phyloP scores from a whole-genome alignment of 2,888 invertebrate genomes.

The Tricholauxania praeusta region DNA sequence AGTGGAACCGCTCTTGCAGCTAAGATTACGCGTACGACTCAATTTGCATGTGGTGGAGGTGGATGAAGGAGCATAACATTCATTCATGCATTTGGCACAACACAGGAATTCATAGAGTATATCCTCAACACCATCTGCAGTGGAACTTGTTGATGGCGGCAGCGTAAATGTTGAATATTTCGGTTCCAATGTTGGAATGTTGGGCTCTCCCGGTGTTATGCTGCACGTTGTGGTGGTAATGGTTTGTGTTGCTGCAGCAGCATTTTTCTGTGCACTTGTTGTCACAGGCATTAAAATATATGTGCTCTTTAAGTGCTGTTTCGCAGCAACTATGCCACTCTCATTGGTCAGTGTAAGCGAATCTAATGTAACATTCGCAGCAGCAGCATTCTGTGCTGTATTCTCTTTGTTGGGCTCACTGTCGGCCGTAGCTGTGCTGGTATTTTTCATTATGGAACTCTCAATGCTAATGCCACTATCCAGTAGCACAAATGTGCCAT shows the following conservation, averaged over 20 bases:
- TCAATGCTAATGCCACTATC: conserved; percentile 67
- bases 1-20: neutral
- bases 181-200: conserved; percentile 60
- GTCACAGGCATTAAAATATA: conserved; percentile 64
- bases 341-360: conserved; percentile 17
- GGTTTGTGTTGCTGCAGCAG: conserved; percentile 3
- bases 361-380: conserved; percentile 34
- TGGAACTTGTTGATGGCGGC: conserved; percentile 31
- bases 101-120: conserved; percentile 67
- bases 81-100: conserved; percentile 68
- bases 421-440: conserved; percentile 1
- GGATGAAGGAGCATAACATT: conserved; percentile 45
- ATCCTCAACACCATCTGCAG: conserved; percentile 49
- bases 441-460: conserved; percentile 61
- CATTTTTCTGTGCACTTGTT: conserved; percentile 38
- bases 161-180: conserved; percentile 60
- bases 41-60: conserved; percentile 38
- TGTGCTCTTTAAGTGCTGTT: conserved; percentile 56
- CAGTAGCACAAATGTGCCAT: conserved; percentile 67
- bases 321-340: conserved; percentile 3
- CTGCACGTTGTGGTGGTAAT: conserved; percentile 37
- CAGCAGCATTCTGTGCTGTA: conserved; percentile 35
- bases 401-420: conserved; percentile 45
- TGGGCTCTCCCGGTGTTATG: conserved; percentile 45
- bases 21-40: conserved; percentile 24